A percentile compares a stretch with the other conserved stretches of the same genome.
phyloP scores from a whole-genome alignment of 1,140 invertebrate genomes.

The Drosophila insularis region DNA sequence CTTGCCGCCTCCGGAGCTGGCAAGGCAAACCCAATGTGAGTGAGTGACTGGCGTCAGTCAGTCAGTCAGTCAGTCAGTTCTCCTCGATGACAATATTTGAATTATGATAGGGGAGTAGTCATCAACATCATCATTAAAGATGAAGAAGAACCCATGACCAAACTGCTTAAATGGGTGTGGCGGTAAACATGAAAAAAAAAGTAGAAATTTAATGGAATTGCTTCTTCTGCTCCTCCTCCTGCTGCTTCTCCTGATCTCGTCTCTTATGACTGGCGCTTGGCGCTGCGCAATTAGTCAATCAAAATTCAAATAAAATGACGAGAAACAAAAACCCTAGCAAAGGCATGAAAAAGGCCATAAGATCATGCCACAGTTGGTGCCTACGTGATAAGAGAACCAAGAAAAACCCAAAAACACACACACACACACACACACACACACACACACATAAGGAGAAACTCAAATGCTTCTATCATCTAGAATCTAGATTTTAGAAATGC shows the following conservation, averaged over 20 bases:
- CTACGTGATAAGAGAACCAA: constrained; percentile 69
- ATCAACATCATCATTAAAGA: background rate
- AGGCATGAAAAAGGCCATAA: constrained; percentile 78
- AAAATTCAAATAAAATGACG: constrained; percentile 71
- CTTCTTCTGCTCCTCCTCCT: background rate
- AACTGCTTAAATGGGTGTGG: background rate
- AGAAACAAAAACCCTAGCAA: constrained; percentile 25
- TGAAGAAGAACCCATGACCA: background rate
- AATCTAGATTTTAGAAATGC: constrained; percentile 47
- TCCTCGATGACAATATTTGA: constrained; percentile 74
- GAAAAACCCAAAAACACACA: constrained; percentile 2
- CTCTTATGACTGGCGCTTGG: constrained; percentile 39
- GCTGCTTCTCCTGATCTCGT: background rate
- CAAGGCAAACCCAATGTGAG: constrained; percentile 24
- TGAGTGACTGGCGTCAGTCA: constrained; percentile 70
- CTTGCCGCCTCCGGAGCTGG: background rate
- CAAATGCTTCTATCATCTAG: constrained; percentile 29
- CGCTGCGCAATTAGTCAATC: constrained; percentile 77
- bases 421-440: background rate
- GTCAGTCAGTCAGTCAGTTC: constrained; percentile 63
- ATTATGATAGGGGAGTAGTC: constrained; percentile 62
- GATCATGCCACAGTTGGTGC: constrained; percentile 62
- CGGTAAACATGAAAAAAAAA: constrained; percentile 46
- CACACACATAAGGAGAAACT: background rate
- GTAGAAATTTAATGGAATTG: background rate